These are phyloP conservation scores for Eucera pruinosa DNA, from an alignment of 2,888 invertebrate genomes.

Conservation along the genomic window DNA sequence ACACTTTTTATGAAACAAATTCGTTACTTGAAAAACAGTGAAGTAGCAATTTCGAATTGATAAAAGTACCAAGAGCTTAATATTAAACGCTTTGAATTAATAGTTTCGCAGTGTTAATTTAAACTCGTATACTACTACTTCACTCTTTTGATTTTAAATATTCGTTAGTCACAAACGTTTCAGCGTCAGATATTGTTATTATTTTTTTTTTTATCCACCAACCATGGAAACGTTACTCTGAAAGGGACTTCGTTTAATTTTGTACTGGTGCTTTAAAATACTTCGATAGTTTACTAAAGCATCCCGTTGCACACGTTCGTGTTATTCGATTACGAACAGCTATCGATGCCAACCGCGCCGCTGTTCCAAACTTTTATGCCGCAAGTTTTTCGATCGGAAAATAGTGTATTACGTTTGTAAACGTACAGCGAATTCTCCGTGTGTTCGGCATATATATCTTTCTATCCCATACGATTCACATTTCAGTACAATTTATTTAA, in stretches of 20 bases:
- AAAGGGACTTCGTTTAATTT: slow-evolving; percentile 17
- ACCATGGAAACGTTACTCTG: neutral
- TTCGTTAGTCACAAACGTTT: neutral
- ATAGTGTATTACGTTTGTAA: neutral
- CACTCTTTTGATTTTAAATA: no score
- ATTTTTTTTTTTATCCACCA: neutral
- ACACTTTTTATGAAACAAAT: no score
- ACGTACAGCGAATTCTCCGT: neutral
- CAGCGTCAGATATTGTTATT: no score
- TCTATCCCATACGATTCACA: no score
- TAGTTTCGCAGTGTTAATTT: no score
- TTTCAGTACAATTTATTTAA: neutral
- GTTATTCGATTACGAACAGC: slow-evolving; percentile 15
- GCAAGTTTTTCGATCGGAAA: slow-evolving; percentile 22
- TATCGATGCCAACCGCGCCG: neutral
- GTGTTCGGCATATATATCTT: neutral
- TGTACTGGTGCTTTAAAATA: slow-evolving; percentile 21
- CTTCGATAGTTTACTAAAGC: slow-evolving; percentile 10
- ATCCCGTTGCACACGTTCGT: slow-evolving; percentile 1
- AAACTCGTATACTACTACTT: no score
- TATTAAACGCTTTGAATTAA: no score
- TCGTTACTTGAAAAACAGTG: no score
- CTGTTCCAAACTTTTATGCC: slow-evolving; percentile 19
- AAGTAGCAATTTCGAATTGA: no score
- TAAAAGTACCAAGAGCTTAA: no score